Base-by-base conservation (phyloP, 2,888 invertebrate species). In the Eupsilia transversa region DNA sequence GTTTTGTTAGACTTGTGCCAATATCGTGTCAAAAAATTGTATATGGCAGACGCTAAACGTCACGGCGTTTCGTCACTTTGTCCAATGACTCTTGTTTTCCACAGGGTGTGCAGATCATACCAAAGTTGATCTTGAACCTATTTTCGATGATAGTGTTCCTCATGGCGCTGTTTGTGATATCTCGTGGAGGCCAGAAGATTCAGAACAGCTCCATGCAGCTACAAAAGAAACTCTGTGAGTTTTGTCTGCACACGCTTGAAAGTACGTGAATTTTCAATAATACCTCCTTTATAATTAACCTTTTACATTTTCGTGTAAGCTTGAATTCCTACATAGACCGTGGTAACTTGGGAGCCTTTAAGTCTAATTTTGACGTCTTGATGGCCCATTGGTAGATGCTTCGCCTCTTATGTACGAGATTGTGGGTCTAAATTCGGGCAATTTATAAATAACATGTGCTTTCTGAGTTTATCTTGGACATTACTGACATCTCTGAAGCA, bases 141-240 rank as follows among this genome's bases (percentile, higher is more conserved):
- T 72, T 82, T 6, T 75, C 82, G 0, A 75, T 91, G 41, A 0
- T 67, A 2, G 72, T 86, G 27, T 89, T 89, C 71, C 56, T 91
- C 3, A 27, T 80, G 0, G 88, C 88, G 0, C 75, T 92, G 23
- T 79, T 77, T 46, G 35, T 90, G 54, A 52, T 92, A 54, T 90
- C 91, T 0, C 71, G 71, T n/a, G 88, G 87, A 1, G 92, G 91
- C 0, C 92, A 92, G 73, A 57, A 71, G 3, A 86, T 88, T n/a
- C 88, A 88, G 41, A 89, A 90, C 67, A 90, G 81, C 38, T 88
- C 86, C 0, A 67, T 79, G 0, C 67, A 67, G 6, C 70, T 93
- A 5, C 86, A 82, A 49, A 83, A 86, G 33, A 87, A 85, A 60
- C 80, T 93, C 9, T 87, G 87, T 14, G 86, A 84, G 43, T 83